Conservation (phyloP, 2,888 invertebrate genomes). For the Caenorhabditis imperialis region DNA sequence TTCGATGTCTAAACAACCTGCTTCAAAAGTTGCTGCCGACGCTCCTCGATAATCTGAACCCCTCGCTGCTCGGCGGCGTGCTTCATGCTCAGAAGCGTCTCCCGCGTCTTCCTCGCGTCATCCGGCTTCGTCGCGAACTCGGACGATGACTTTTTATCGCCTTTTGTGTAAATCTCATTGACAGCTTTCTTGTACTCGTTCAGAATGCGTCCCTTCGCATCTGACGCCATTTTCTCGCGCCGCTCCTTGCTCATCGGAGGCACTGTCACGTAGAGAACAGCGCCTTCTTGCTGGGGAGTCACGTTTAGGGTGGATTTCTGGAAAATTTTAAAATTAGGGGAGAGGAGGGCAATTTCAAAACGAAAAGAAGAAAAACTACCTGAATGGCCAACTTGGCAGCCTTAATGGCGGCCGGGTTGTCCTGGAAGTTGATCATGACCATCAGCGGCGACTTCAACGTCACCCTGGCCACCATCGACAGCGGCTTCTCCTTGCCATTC, state of each 20-base stretch:
- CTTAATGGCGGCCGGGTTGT: conserved; percentile 72
- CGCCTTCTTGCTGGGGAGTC: conserved; percentile 74
- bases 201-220: conserved; percentile 83
- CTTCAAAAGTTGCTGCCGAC: conserved; percentile 60
- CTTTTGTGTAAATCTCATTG: conserved; percentile 80
- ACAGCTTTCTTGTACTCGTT: conserved; percentile 72
- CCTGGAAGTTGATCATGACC: conserved; percentile 73
- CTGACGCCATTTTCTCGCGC: conserved; percentile 89
- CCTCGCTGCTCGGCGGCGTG: conserved; percentile 60
- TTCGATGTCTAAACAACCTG: conserved; percentile 62
- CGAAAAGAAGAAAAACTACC: conserved; percentile 25
- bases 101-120: conserved; percentile 77
- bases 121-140: conserved; percentile 69
- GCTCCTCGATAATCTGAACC: conserved; percentile 51
- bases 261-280: conserved; percentile 68
- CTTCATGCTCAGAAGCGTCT: conserved; percentile 57
- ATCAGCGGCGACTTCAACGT: conserved; percentile 68
- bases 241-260: conserved; percentile 90
- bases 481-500: conserved; percentile 66
- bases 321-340: conserved; percentile 9
- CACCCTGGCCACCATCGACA: conserved; percentile 68
- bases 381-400: conserved; percentile 68
- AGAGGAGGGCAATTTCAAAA: neutral
- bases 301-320: conserved; percentile 67
- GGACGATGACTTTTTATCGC: conserved; percentile 83